Evolutionary conservation across 1,140 invertebrate species (phyloP).

Genomic region (Caenorhabditis tropicalis): DNA sequence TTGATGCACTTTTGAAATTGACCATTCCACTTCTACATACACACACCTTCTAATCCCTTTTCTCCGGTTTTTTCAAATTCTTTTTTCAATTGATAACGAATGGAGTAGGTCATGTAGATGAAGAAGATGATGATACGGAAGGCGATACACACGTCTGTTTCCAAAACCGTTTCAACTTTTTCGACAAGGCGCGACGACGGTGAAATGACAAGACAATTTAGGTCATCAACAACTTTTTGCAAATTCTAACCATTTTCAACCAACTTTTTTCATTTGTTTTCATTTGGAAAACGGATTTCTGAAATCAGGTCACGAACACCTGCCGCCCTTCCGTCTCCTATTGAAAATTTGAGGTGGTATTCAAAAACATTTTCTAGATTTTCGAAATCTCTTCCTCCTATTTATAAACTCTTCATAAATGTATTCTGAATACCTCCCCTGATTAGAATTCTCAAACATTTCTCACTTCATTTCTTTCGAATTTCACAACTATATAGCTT

Average conservation of each 20-base stretch:
- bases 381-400: background rate
- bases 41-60: background rate
- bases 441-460: background rate
- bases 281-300: background rate
- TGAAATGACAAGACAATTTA: background rate
- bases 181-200: conserved; percentile 24
- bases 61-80: background rate
- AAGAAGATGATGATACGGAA: background rate
- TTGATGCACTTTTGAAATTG: background rate
- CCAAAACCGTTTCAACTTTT: conserved; percentile 45
- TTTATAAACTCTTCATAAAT: background rate
- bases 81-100: background rate
- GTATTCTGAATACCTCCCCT: background rate
- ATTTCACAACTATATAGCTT: too few species aligned
- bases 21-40: background rate
- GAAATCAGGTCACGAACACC: background rate
- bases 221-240: background rate
- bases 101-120: background rate
- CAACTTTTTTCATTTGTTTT: background rate
- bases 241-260: background rate
- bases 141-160: background rate
- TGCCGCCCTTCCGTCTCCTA: background rate
- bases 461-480: background rate
- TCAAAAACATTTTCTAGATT: background rate
- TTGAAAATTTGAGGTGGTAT: conserved; percentile 11